A percentile compares a stretch with the other conserved stretches of the same genome.
Conservation (phyloP, 2,888 invertebrate genomes). For the Acanthopleura granulata region DNA sequence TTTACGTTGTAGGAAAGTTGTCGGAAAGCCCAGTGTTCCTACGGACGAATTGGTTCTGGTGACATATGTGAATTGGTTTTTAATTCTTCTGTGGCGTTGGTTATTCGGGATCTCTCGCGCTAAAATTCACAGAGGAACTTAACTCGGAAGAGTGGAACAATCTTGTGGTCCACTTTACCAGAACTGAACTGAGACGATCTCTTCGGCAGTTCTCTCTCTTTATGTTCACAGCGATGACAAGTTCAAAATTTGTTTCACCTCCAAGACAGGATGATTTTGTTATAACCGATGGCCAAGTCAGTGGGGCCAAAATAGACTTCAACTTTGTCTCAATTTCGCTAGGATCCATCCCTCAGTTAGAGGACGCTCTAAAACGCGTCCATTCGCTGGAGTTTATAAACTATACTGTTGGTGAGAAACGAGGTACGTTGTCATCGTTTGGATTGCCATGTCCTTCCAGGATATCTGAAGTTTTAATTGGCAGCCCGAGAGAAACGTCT, state of each 20-base stretch:
- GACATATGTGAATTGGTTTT: background rate
- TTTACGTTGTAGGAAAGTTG: background rate
- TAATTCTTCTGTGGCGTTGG: background rate
- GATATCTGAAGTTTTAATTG: background rate
- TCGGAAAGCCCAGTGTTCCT: background rate
- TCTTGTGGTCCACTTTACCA: background rate
- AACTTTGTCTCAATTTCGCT: background rate
- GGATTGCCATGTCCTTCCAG: background rate
- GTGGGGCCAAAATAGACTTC: background rate
- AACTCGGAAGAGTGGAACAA: background rate
- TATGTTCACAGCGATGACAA: background rate
- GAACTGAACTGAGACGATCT: background rate
- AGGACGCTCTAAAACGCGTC: background rate
- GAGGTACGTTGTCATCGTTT: too few species aligned
- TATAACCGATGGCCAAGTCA: too few species aligned
- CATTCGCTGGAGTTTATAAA: background rate
- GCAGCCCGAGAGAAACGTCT: background rate
- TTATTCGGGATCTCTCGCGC: background rate
- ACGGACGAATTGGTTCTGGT: background rate
- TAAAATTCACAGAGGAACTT: background rate
- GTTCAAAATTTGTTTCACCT: background rate
- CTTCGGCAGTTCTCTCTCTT: background rate
- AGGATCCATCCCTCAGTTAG: background rate
- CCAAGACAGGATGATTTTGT: background rate
- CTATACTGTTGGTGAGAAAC: background rate